These are phyloP conservation scores for Micronycteris hirsuta DNA, from an alignment of 2,113 vertebrate genomes.

Conservation along the genomic window DNA sequence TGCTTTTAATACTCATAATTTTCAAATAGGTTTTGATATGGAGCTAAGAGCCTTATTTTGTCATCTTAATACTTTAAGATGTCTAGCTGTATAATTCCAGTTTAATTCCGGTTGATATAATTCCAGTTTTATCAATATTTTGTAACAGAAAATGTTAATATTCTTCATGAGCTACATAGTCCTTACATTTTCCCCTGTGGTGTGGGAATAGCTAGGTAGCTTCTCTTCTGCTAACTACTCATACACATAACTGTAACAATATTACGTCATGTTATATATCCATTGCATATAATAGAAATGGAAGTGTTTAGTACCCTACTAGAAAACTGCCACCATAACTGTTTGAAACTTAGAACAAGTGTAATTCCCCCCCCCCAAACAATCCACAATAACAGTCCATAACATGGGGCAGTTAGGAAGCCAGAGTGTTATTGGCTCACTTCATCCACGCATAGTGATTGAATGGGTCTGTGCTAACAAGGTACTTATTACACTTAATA, in stretches of 20 bases:
- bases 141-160: conserved; percentile 38
- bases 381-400: not conserved
- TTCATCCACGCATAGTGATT: not conserved
- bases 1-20: conserved; percentile 18
- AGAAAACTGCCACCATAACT: not conserved
- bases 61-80: conserved; percentile 32
- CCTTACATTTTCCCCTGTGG: not conserved
- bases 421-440: not conserved
- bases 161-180: conserved; percentile 2
- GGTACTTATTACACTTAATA: not conserved
- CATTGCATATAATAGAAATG: not conserved
- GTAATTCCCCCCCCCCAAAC: conserved; percentile 22
- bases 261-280: not conserved
- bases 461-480: not conserved
- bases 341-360: conserved; percentile 25
- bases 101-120: not conserved
- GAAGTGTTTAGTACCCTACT: not conserved
- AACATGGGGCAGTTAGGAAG: not conserved
- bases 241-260: not conserved
- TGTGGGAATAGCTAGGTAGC: not conserved
- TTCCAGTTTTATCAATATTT: conserved; percentile 28
- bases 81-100: not conserved
- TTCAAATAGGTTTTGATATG: not conserved
- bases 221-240: not conserved
- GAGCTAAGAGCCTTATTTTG: conserved; percentile 20